A percentile compares a stretch with the other conserved stretches of the same genome.
Conservation (phyloP, 2,888 invertebrate genomes). For the Pyrrhosoma nymphula region DNA sequence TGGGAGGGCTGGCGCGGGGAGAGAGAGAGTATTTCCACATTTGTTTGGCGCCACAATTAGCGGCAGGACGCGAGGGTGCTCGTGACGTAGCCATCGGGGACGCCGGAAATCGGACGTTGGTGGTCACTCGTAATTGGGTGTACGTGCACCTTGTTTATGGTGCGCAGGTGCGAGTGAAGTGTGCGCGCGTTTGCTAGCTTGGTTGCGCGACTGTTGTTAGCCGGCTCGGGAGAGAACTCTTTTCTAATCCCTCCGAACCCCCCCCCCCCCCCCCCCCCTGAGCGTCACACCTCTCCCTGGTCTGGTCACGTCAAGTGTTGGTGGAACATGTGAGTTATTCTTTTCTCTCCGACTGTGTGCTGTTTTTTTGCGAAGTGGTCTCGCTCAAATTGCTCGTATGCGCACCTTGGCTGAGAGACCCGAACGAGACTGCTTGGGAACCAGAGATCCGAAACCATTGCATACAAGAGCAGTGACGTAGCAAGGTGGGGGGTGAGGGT, state of each 20-base stretch:
- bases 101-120: background rate
- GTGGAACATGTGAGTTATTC: too few species aligned
- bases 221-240: background rate
- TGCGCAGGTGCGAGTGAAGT: too few species aligned
- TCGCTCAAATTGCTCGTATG: background rate
- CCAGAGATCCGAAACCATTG: too few species aligned
- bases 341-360: too few species aligned
- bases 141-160: background rate
- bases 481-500: too few species aligned
- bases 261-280: background rate
- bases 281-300: too few species aligned
- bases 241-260: background rate
- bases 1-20: background rate
- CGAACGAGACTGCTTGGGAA: background rate
- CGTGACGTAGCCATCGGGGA: slow-evolving; percentile 4
- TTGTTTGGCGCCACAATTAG: background rate
- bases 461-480: too few species aligned
- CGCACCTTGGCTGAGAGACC: background rate
- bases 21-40: background rate
- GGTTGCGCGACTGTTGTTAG: slow-evolving; percentile 9
- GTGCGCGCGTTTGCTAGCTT: background rate
- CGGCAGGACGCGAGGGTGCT: background rate
- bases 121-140: background rate
- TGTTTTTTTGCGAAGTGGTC: background rate
- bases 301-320: too few species aligned